phyloP scores from a whole-genome alignment of 2,888 invertebrate species.

The Iselma pallidipennis region DNA sequence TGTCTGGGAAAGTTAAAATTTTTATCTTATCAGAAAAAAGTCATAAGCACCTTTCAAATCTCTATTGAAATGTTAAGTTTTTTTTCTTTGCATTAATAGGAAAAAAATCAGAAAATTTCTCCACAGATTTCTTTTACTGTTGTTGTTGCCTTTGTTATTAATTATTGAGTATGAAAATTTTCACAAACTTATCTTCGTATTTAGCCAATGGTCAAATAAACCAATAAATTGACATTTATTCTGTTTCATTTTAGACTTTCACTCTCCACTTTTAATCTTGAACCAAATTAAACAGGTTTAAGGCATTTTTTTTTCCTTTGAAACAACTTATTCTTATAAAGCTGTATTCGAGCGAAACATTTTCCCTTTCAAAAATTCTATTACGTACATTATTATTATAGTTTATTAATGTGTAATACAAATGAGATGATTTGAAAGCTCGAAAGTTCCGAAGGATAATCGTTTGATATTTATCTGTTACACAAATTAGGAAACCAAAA shows the following conservation, averaged over 20 bases:
- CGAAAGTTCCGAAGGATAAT: no score
- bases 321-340: background rate
- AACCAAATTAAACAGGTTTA: constrained; percentile 3
- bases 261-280: background rate
- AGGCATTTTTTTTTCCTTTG: background rate
- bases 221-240: background rate
- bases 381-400: background rate
- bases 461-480: no score
- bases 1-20: no score
- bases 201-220: background rate
- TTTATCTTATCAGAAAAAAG: no score
- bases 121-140: background rate
- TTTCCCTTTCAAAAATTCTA: constrained; percentile 1
- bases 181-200: background rate
- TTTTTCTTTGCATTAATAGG: no score
- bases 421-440: background rate
- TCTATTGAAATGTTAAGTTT: no score
- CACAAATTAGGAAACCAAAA: no score
- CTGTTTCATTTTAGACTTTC: background rate
- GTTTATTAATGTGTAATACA: background rate
- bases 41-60: no score
- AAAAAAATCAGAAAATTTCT: background rate
- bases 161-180: background rate
- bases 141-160: background rate
- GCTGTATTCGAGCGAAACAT: background rate